Evolutionary conservation across 2,797 vertebrate species (phyloP).

Genomic region (Halcyon smyrnensis): DNA sequence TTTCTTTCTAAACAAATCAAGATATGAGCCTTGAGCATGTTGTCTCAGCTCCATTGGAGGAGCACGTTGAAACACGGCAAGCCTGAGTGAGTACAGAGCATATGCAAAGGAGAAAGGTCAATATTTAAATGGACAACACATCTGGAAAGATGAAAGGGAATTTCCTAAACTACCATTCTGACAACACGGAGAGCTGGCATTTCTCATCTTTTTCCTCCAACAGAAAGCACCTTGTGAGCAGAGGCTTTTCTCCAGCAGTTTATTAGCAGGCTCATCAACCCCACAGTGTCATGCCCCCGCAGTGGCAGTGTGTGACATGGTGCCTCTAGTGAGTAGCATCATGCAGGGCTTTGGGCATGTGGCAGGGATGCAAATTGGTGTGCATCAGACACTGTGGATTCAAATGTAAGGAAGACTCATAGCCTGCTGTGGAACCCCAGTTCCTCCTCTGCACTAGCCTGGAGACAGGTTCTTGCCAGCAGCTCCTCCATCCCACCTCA

Average conservation of each 20-base stretch:
- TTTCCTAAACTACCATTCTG: not conserved
- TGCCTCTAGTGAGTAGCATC: not conserved
- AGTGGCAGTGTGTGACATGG: not conserved
- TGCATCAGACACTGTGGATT: not conserved
- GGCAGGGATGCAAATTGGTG: not conserved
- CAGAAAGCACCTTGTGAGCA: not conserved
- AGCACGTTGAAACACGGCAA: not conserved
- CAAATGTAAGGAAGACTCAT: not conserved
- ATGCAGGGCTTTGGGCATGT: not conserved
- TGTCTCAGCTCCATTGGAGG: not conserved
- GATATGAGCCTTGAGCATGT: not conserved
- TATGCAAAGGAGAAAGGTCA: not conserved
- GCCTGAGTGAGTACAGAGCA: not conserved
- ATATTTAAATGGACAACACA: not conserved
- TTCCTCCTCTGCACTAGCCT: not conserved
- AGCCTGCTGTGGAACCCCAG: fast-evolving
- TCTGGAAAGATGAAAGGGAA: not conserved
- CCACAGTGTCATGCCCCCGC: fast-evolving
- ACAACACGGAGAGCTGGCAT: not conserved
- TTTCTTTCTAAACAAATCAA: not conserved
- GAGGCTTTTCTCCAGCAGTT: not conserved
- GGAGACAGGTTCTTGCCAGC: not conserved
- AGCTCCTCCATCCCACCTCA: not conserved
- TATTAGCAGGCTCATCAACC: not conserved
- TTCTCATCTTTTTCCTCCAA: not conserved